Base-by-base conservation (phyloP, 2,888 invertebrate species). In the Exephanes ischioxanthus region DNA sequence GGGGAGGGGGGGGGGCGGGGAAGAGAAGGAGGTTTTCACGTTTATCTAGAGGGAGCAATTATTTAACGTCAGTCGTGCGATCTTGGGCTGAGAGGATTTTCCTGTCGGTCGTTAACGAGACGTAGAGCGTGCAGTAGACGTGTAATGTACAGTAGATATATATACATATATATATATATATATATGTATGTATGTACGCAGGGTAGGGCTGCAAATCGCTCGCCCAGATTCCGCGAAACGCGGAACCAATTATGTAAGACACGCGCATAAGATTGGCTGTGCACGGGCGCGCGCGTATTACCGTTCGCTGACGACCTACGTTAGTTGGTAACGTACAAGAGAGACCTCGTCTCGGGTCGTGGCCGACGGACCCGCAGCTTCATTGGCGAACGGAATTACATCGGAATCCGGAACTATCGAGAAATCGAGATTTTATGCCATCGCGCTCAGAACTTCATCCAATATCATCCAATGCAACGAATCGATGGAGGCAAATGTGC, bases 101-200 rank as follows among this genome's bases (percentile, higher is more conserved):
- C 83, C 83, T 83, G 83, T 83, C 78, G 72, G 72, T 83, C 83
- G 83, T 83, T 83, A 77, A 45, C 55, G 83, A 81, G 51, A 58
- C 68, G 75, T 22, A 48, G 37, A 75, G 75, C 33, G 48, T 33
- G 48, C 30, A 33, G 63, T 61, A 76, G 30, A 37, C 53, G 30
- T 71, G 9, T 30, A 30, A 33, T 51, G 37, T 51, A 51, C 30
- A 63, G 9, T 61, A 55, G 16, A 55, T 2, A 45, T 30, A 19
- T 26, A 58, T 45, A 33, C 19, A 22, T 11, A 45, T 30, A 19
- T 26, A 58, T 45, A 37, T 22, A 16, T 26, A 14, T 53, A 26
- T 30, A 0, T 45, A n/a, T 61, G n/a, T 9, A 51, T 55, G 30
- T 68, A 58, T 37, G 33, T 30, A 14, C 3, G 7, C 61, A 22